These are phyloP conservation scores for Nasonovia ribisnigri DNA, from an alignment of 2,888 invertebrate genomes.

Conservation along the genomic window DNA sequence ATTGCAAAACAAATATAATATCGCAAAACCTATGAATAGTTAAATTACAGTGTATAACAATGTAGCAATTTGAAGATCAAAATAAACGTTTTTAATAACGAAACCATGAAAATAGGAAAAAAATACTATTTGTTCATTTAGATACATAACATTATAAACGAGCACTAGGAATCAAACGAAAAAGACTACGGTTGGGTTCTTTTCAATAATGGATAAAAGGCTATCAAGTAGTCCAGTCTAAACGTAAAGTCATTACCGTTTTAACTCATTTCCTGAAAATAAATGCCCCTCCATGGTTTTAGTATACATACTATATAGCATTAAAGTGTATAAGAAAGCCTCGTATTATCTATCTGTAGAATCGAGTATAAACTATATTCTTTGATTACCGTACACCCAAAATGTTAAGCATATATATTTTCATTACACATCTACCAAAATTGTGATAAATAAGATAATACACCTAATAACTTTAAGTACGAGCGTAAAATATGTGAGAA, in stretches of 20 bases:
- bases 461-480: neutral
- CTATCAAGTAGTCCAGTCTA: neutral
- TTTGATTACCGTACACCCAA: neutral
- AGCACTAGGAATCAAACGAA: neutral
- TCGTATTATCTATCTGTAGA: neutral
- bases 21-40: neutral
- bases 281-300: neutral
- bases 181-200: neutral
- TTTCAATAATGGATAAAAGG: slow-evolving; percentile 19
- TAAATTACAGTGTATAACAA: neutral
- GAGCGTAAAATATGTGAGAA: neutral
- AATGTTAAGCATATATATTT: neutral
- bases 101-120: neutral
- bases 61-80: neutral
- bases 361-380: neutral
- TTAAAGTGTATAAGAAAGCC: neutral
- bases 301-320: neutral
- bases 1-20: neutral
- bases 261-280: slow-evolving; percentile 25
- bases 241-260: slow-evolving; percentile 20
- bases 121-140: neutral
- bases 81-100: neutral
- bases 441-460: neutral
- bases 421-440: neutral
- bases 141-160: neutral